Evolutionary conservation across 2,888 invertebrate genomes (phyloP), one percentile per base, ranked within the genome.

Genomic region (Melanophora roralis): DNA sequence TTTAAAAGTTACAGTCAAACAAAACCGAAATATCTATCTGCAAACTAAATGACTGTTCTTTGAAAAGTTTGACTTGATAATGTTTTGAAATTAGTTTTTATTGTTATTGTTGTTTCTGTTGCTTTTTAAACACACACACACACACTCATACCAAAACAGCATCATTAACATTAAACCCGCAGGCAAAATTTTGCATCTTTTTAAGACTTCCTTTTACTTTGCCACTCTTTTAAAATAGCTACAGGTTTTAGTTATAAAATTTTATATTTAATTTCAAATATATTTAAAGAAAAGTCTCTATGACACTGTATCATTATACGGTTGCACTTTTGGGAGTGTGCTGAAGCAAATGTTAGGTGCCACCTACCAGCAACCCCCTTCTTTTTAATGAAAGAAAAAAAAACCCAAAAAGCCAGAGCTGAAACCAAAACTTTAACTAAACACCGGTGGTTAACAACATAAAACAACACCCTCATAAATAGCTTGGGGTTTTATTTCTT

Each of bases 221-320:
- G n/a, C 14, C 59, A 36, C 16, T 9, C 21, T 43, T 12, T 12
- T 51, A 2, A n/a, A 9, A 3, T 6, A 14, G 14, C 45, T 19
- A 45, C 45, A 45, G 45, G 45, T 45, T 62, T 47, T 51, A 32
- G n/a, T n/a, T 47, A 51, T 16, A 72, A 21, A 43, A 64, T 72
- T 27, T 72, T 36, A 64, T 32, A 64, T 11, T 64, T 64, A 40
- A 16, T 67, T 53, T 40, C 4, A 27, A 27, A 27, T 27, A 27
- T 27, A 27, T 27, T 5, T 27, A 5, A 5, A 27, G 27, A 27
- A 47, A 47, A 62, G 55, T 65, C 40, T 82, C 82, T 84, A 81
- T 85, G 87, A 85, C 81, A 86, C 85, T 86, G 85, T 89, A 86
- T 89, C 86, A 89, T 89, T 89, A 89, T 87, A 85, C 89, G 88